These are phyloP conservation scores for Cygnus olor DNA, from an alignment of 2,797 vertebrate genomes.

Conservation along the genomic window DNA sequence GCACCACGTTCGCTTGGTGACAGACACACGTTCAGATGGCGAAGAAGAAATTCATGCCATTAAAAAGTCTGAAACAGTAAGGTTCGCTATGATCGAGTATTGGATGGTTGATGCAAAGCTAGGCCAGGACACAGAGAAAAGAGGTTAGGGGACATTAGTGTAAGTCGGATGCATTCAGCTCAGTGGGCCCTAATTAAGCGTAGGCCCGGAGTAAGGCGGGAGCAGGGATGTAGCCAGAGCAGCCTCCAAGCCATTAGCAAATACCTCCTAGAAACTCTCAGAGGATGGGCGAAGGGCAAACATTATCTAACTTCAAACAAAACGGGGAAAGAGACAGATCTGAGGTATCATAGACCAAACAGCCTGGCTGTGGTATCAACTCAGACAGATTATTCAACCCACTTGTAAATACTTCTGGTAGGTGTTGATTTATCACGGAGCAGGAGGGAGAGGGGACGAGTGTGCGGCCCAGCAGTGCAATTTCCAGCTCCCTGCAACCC, in stretches of 20 bases:
- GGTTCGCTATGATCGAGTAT: not conserved
- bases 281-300: not conserved
- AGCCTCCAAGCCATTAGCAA: slow-evolving; percentile 1
- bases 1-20: not conserved
- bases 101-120: not conserved
- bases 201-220: not conserved
- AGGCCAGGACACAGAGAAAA: not conserved
- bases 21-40: fast-evolving
- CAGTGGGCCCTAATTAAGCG: not conserved
- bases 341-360: slow-evolving; percentile 17
- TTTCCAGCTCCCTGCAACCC: not conserved
- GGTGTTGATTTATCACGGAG: not conserved
- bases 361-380: slow-evolving; percentile 7
- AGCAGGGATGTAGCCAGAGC: not conserved
- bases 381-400: slow-evolving; percentile 33
- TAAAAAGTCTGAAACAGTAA: not conserved
- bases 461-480: fast-evolving
- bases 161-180: not conserved
- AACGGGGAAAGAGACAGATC: not conserved
- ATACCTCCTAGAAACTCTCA: slow-evolving; percentile 11
- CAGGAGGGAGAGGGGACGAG: not conserved
- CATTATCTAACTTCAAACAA: slow-evolving; percentile 39
- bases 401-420: slow-evolving; percentile 20
- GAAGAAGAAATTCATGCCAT: not conserved
- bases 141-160: not conserved